These are phyloP conservation scores for Patiria pectinifera DNA, from an alignment of 53 echinoderm and acorn worm species.

Conservation along the genomic window DNA sequence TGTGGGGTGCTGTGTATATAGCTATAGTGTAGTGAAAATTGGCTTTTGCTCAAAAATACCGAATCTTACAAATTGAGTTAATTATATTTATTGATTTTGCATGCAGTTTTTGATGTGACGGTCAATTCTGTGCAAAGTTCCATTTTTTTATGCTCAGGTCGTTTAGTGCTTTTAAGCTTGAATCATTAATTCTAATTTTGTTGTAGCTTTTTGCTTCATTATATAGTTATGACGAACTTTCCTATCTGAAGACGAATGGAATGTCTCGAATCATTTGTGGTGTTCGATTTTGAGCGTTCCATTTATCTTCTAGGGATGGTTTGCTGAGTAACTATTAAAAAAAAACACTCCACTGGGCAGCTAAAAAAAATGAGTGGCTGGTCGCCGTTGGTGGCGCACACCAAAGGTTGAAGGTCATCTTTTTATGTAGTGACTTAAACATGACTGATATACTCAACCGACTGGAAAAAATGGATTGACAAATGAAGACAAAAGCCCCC, in stretches of 20 bases:
- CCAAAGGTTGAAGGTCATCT: constrained; percentile 51
- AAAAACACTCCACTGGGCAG: constrained; percentile 67
- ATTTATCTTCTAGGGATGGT: constrained; percentile 31
- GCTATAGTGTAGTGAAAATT: neutral
- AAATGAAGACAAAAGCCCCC: neutral
- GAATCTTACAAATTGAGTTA: neutral
- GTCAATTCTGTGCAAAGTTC: neutral
- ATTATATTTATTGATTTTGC: neutral
- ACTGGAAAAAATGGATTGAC: constrained; percentile 23
- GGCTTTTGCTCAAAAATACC: neutral
- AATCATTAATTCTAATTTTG: neutral
- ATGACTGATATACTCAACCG: constrained; percentile 32
- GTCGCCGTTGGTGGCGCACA: constrained; percentile 48
- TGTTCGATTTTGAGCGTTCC: constrained; percentile 1
- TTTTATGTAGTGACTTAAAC: constrained; percentile 61
- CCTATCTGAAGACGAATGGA: neutral
- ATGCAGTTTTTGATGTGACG: neutral
- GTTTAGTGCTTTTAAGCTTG: neutral
- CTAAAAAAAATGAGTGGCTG: constrained; percentile 55
- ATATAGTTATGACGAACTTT: neutral
- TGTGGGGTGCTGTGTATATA: neutral
- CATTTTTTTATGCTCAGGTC: neutral
- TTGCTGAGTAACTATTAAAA: neutral
- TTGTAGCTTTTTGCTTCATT: neutral
- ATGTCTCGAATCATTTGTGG: neutral